Evolutionary conservation across 2,888 invertebrate species (phyloP).

Genomic region (Lymantria monacha): DNA sequence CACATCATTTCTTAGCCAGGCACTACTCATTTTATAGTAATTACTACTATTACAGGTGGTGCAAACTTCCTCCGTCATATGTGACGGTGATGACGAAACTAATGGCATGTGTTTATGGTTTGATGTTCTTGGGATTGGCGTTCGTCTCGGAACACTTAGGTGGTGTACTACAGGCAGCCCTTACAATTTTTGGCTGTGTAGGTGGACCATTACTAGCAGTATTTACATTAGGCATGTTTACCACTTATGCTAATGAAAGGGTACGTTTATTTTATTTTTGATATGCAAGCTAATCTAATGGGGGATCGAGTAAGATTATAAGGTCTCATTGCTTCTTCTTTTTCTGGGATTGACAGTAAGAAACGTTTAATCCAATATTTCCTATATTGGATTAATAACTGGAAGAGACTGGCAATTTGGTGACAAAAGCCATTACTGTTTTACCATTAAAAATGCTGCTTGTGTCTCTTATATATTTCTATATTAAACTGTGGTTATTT

Average conservation of each 20-base stretch:
- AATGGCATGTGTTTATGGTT: slow-evolving; percentile 87
- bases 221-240: slow-evolving; percentile 93
- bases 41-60: slow-evolving; percentile 49
- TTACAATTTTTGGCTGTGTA: slow-evolving; percentile 93
- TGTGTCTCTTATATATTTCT: too few species aligned
- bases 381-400: too few species aligned
- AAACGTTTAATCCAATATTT: too few species aligned
- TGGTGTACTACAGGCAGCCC: slow-evolving; percentile 91
- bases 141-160: slow-evolving; percentile 92
- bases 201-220: slow-evolving; percentile 94
- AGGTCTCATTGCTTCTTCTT: too few species aligned
- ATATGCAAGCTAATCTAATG: neutral
- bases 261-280: slow-evolving; percentile 56
- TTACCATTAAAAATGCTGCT: too few species aligned
- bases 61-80: slow-evolving; percentile 48
- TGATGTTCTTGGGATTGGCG: slow-evolving; percentile 89
- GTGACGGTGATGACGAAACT: slow-evolving; percentile 84
- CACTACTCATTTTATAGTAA: too few species aligned
- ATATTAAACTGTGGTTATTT: too few species aligned
- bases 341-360: too few species aligned
- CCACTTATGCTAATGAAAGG: slow-evolving; percentile 86
- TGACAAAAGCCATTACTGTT: too few species aligned
- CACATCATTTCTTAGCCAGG: too few species aligned
- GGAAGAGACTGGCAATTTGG: too few species aligned
- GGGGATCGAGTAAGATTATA: too few species aligned